Percentiles rank a stretch among this genome's conserved stretches.
phyloP scores from a whole-genome alignment of 2,888 invertebrate genomes.

The Lypha dubia region DNA sequence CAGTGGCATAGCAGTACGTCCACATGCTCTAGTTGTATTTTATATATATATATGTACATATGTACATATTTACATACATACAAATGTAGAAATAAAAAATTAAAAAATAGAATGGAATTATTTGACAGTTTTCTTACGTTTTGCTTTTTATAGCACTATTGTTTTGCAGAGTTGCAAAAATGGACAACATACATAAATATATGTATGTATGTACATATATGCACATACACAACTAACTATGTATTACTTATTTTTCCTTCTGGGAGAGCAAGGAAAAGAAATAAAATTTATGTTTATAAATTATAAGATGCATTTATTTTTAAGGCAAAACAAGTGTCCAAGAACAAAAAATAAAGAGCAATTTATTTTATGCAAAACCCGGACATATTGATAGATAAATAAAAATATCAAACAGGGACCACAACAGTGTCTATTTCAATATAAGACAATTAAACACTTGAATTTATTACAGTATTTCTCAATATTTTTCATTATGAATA shows the following conservation, averaged over 20 bases:
- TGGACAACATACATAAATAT: background rate
- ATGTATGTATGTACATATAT: too few species aligned
- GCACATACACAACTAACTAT: slow-evolving; percentile 18
- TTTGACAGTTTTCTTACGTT: slow-evolving; percentile 66
- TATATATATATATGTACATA: too few species aligned
- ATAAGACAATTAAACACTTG: slow-evolving; percentile 16
- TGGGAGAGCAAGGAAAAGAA: slow-evolving; percentile 1
- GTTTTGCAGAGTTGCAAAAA: slow-evolving; percentile 55
- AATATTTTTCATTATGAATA: slow-evolving; percentile 42
- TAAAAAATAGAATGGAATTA: slow-evolving; percentile 37
- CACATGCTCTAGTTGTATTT: slow-evolving; percentile 22
- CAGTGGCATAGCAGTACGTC: slow-evolving; percentile 13
- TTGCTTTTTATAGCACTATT: slow-evolving; percentile 63
- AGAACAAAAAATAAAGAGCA: slow-evolving; percentile 16
- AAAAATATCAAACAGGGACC: background rate
- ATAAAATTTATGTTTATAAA: slow-evolving; percentile 49
- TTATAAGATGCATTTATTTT: slow-evolving; percentile 39
- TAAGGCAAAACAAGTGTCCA: slow-evolving; percentile 19
- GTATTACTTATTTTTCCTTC: background rate
- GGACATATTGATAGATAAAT: slow-evolving; percentile 51
- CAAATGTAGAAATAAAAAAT: too few species aligned
- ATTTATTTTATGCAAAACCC: slow-evolving; percentile 21
- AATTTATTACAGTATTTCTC: slow-evolving; percentile 35
- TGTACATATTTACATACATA: too few species aligned
- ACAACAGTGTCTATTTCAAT: slow-evolving; percentile 19